Conservation (phyloP, 2,797 vertebrate species). For the Calcarius lapponicus region DNA sequence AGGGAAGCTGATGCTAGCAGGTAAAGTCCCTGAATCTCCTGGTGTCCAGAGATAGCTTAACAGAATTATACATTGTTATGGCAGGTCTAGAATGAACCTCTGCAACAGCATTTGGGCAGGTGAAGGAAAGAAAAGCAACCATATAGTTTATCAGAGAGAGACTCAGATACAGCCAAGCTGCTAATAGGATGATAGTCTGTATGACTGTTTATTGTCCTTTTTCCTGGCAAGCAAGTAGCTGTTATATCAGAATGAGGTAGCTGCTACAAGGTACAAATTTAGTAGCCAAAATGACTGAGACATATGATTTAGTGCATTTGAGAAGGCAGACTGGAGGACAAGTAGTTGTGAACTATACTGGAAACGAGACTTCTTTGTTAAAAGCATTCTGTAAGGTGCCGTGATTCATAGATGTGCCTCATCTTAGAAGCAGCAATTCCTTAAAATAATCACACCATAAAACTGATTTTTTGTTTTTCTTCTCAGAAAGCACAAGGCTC, state of each 20-base stretch:
- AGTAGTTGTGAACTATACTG: not conserved
- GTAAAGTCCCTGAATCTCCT: constrained; percentile 60
- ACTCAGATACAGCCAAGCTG: not conserved
- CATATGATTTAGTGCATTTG: not conserved
- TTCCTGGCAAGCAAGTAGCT: not conserved
- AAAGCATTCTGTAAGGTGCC: not conserved
- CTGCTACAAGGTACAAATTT: not conserved
- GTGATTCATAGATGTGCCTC: not conserved
- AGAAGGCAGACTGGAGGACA: not conserved
- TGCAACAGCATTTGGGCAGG: not conserved
- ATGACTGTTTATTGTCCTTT: not conserved
- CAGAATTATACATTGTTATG: not conserved
- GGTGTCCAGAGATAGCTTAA: not conserved
- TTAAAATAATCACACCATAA: not conserved
- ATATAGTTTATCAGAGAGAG: not conserved
- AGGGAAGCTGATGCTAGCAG: constrained; percentile 84
- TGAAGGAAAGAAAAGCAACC: not conserved
- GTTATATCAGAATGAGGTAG: not conserved
- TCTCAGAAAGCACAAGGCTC: constrained; percentile 83
- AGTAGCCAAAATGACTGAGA: not conserved
- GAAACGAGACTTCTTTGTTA: not conserved
- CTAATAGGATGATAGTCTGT: not conserved
- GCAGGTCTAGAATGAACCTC: not conserved
- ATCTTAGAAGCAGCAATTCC: not conserved
- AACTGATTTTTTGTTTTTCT: constrained; percentile 14